Percentiles rank a stretch among this genome's conserved stretches.
phyloP scores from a whole-genome alignment of 1,140 invertebrate genomes.

The Zaprionus gabonicus region DNA sequence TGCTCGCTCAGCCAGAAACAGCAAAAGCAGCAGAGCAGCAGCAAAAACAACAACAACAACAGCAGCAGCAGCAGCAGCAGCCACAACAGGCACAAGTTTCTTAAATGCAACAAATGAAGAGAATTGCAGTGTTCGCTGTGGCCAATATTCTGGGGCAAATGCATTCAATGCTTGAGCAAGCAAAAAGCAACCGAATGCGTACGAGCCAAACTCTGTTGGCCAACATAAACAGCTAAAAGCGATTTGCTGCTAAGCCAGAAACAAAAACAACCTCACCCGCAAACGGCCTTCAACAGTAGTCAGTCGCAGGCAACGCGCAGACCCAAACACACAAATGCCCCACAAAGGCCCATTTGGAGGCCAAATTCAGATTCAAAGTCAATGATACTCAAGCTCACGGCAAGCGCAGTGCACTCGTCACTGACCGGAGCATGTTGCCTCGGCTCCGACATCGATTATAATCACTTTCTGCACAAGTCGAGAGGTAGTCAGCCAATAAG shows the following conservation, averaged over 20 bases:
- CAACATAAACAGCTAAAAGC: constrained; percentile 24
- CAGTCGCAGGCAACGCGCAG: constrained; percentile 5
- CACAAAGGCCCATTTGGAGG: neutral
- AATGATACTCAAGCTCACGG: neutral
- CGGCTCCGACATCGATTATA: neutral
- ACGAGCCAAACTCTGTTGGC: constrained; percentile 1
- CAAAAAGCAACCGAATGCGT: constrained; percentile 21
- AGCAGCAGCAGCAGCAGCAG: neutral
- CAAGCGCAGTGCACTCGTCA: neutral
- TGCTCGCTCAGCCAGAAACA: constrained; percentile 16
- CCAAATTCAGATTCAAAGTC: neutral
- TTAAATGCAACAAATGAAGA: constrained; percentile 43
- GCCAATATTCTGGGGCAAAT: constrained; percentile 33
- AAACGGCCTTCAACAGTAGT: neutral
- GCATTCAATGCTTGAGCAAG: constrained; percentile 22
- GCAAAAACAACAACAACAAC: neutral
- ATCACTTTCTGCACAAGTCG: neutral
- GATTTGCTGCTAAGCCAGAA: constrained; percentile 12
- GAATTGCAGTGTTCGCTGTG: constrained; percentile 24
- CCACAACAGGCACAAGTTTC: constrained; percentile 10
- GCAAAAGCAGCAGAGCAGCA: neutral
- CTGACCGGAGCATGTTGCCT: neutral
- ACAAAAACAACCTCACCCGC: constrained; percentile 13
- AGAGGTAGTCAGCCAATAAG: neutral
- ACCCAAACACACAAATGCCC: neutral